phyloP scores from a whole-genome alignment of 2,113 vertebrate species.

The Periophthalmus modestus region DNA sequence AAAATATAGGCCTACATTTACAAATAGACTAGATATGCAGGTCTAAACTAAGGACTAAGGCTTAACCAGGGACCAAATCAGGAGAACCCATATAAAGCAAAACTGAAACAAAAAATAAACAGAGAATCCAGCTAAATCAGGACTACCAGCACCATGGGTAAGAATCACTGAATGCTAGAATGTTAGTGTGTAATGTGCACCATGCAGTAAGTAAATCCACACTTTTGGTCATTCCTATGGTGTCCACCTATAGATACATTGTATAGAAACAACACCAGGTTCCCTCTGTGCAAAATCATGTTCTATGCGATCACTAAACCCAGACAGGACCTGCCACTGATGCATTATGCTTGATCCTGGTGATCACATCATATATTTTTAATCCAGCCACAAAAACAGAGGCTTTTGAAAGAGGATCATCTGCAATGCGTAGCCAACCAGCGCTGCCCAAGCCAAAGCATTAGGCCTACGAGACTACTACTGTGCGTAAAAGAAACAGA shows the following conservation, averaged over 20 bases:
- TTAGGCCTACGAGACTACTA: constrained; percentile 14
- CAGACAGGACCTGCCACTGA: constrained; percentile 1
- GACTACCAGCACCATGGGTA: not conserved
- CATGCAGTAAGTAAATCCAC: constrained; percentile 62
- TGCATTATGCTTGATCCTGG: constrained; percentile 12
- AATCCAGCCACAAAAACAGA: constrained; percentile 48
- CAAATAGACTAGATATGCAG: not conserved
- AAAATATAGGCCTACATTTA: not conserved
- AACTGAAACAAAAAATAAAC: not conserved
- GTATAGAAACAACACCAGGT: constrained; percentile 14
- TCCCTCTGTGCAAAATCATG: constrained; percentile 36
- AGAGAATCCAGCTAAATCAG: not conserved
- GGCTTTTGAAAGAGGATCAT: constrained; percentile 74
- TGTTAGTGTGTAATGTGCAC: constrained; percentile 29
- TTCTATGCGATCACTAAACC: constrained; percentile 5
- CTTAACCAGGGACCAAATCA: not conserved
- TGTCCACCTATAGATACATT: not conserved
- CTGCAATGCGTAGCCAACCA: constrained; percentile 87
- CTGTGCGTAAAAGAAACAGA: not conserved
- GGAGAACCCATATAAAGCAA: not conserved
- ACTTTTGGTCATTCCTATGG: constrained; percentile 8
- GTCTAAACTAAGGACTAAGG: too few relatives aligned
- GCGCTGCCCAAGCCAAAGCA: constrained; percentile 35
- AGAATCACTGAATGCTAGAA: not conserved
- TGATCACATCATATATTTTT: constrained; percentile 48